Base-by-base conservation (phyloP, 1,140 invertebrate species). In the Lepidurus apus region DNA sequence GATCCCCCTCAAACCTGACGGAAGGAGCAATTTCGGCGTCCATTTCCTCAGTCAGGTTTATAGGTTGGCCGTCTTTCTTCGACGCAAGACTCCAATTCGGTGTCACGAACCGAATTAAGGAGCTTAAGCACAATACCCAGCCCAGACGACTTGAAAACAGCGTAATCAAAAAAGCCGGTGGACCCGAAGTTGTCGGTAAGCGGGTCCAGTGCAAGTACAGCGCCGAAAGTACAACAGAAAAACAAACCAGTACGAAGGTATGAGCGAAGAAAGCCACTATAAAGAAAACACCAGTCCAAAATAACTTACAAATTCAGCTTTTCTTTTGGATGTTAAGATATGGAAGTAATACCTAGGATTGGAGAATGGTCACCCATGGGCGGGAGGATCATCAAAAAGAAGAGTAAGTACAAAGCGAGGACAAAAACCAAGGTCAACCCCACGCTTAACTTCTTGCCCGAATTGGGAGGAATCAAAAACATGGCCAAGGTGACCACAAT, bases 391-490 rank as follows among this genome's bases (percentile, higher is more conserved):
- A 88, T 86, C 13, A 88, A 87, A 81, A 91, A 90, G 83, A 89
- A 91, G 81, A 89, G 85, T 74, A 92, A 84, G 82, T 89, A 90
- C 24, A 90, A 84, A 11, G 86, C 87, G 53, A 89, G 87, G 44
- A 91, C 85, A 0, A 91, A 81, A 13, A 87, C 86, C 6, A 88
- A 89, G 75, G 87, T 86, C 26, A 87, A 88, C 79, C 88, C 89
- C 21, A 91, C 81, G 43, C 88, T 84, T 26, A 91, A 87, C 84
- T 91, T 91, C 81, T 91, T 90, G 17, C 87, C 88, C 81, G 90
- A 87, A 80, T 89, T 87, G 0, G 90, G 89, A 13, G 91, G 90
- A 75, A 92, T 81, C 88, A 90, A 90, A 83, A 92, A 91, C 4
- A 86, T 87, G 7, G 88, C 83, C 43, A 92, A 81, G 1, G 88